Evolutionary conservation across 2,888 invertebrate species (phyloP).

Genomic region (Cotesia congregata): DNA sequence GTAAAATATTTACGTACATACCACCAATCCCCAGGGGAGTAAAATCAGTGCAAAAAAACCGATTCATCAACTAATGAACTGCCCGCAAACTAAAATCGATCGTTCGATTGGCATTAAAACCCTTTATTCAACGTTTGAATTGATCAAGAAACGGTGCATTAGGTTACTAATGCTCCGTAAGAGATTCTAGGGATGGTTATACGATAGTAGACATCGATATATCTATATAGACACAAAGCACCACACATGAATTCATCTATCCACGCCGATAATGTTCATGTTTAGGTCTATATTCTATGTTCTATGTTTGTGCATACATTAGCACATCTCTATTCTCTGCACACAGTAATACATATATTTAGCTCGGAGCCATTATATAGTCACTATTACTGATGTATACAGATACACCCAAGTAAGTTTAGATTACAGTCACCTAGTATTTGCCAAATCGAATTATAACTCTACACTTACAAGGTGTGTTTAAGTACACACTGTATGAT

Average conservation of each 20-base stretch:
- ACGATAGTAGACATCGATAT: conserved; percentile 1
- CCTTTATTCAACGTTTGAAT: not conserved
- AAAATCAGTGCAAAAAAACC: not conserved
- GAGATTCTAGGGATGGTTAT: conserved; percentile 19
- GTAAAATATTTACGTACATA: not conserved
- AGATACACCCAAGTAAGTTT: not conserved
- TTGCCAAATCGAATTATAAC: conserved; percentile 38
- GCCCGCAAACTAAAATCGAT: not conserved
- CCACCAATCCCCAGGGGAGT: not conserved
- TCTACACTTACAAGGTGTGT: conserved; percentile 18
- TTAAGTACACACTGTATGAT: conserved; percentile 8
- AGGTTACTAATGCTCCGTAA: conserved; percentile 35
- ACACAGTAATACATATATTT: too few relatives aligned
- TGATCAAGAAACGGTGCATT: conserved; percentile 31
- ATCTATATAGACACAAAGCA: not conserved
- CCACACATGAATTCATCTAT: not conserved
- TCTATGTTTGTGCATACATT: not conserved
- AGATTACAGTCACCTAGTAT: conserved; percentile 3
- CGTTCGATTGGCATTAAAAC: conserved; percentile 20
- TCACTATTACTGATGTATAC: too few relatives aligned
- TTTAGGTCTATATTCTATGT: conserved; percentile 14
- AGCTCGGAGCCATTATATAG: too few relatives aligned
- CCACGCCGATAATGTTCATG: not conserved
- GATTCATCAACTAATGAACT: not conserved
- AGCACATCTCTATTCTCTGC: too few relatives aligned